Evolutionary conservation across 2,888 invertebrate genomes (phyloP), one percentile per base, ranked within the genome.

Genomic region (Agrochola macilenta): DNA sequence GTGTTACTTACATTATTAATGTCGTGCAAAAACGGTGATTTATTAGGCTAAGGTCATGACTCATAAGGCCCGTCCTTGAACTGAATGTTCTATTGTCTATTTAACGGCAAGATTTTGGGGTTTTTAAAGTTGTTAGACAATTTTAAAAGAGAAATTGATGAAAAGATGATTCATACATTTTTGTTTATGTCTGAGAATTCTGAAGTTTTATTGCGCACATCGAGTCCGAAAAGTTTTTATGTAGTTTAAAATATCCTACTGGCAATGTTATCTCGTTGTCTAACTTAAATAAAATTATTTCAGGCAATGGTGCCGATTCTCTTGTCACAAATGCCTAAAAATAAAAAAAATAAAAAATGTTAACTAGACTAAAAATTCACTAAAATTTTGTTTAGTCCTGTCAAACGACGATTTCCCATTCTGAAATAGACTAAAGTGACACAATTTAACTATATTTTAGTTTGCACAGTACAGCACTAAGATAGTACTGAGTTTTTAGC

Each of bases 1-100:
- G 49, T 68, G 23, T 14, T 11, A 65, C 12, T 46, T n/a, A 71
- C 43, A 74, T 76, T 74, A 82, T 83, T 61, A 35, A 23, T 39
- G 30, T 71, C 64, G 52, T 20, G 30, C 66, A 74, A 71, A 82
- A 83, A 73, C 57, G 20, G 17, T 35, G 23, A 68, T 8, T 35
- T 54, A 30, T 70, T 52, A 4, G 17, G 5, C 39, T 35, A 60
- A 65, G 72, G 58, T 76, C 54, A 73, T 70, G 61, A 57, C 5
- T 79, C 63, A 64, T n/a, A 57, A 23, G 9, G 57, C 23, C 26
- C 2, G 43, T 46, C 26, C 46, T 66, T 43, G 26, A 63, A 43
- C 30, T 17, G 14, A 74, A 35, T 64, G 14, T 57, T 39, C 35
- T 39, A 39, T 39, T 39, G 2, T 57, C 66, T 57, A 66, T 54